A percentile compares a stretch with the other conserved stretches of the same genome.
These are phyloP conservation scores for Pseudomugil gertrudae DNA, from an alignment of 2,797 vertebrate species.

Conservation along the genomic window DNA sequence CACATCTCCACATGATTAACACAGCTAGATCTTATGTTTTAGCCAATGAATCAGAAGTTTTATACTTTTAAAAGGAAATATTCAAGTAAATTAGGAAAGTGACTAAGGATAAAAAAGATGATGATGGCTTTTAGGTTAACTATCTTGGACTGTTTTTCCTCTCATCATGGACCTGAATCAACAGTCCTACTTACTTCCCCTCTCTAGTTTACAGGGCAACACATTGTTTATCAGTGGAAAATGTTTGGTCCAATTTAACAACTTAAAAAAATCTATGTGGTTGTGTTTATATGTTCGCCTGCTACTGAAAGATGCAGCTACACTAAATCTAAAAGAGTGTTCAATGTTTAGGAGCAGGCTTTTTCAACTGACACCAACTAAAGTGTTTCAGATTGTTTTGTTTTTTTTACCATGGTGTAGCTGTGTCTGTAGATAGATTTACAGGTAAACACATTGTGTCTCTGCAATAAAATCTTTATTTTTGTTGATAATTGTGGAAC, in stretches of 20 bases:
- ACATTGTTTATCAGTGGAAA: not conserved
- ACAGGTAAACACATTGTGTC: not conserved
- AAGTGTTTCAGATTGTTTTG: no score
- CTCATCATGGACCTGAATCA: no score
- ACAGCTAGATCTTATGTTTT: not conserved
- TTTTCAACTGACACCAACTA: not conserved
- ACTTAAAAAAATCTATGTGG: not conserved
- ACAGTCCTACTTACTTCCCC: not conserved
- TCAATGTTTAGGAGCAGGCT: not conserved
- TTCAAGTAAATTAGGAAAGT: not conserved
- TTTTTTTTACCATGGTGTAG: not conserved
- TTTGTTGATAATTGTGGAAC: no score
- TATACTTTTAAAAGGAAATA: not conserved
- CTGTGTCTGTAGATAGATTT: conserved; percentile 1
- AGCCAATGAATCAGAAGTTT: not conserved
- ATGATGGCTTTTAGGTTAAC: no score
- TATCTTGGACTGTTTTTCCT: not conserved
- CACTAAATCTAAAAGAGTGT: no score
- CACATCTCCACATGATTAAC: not conserved
- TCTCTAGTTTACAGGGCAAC: not conserved
- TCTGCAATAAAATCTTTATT: not conserved
- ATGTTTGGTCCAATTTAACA: not conserved
- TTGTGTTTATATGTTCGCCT: not conserved
- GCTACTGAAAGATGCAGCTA: not conserved
- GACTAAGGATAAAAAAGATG: no score